phyloP scores from a whole-genome alignment of 1,140 invertebrate genomes.

The Mactra quadrangularis region DNA sequence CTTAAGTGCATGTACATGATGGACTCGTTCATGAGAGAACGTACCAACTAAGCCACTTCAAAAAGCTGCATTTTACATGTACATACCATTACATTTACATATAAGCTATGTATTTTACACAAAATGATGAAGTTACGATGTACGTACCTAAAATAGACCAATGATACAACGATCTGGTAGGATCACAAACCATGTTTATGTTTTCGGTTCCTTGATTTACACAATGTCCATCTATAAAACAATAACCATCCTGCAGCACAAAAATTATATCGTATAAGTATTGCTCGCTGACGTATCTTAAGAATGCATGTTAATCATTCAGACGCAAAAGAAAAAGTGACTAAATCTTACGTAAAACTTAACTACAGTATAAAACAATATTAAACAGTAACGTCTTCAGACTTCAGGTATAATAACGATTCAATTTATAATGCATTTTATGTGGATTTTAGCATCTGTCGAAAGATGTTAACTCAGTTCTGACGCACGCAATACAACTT shows the following conservation, averaged over 20 bases:
- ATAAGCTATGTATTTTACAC: not conserved
- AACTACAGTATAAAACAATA: not conserved
- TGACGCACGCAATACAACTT: too few species aligned
- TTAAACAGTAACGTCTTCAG: not conserved
- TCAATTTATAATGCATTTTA: too few species aligned
- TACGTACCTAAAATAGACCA: not conserved
- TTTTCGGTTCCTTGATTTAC: not conserved
- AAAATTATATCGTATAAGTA: not conserved
- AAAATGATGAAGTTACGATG: not conserved
- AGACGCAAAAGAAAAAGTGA: too few species aligned
- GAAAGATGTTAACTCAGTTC: too few species aligned
- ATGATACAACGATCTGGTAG: not conserved
- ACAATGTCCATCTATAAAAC: constrained; percentile 16
- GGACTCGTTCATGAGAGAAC: too few species aligned
- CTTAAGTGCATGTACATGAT: too few species aligned
- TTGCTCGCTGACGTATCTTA: not conserved
- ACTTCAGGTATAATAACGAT: not conserved
- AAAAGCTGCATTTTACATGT: too few species aligned
- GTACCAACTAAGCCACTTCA: too few species aligned
- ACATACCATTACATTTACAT: not conserved
- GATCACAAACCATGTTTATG: not conserved
- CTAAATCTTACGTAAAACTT: too few species aligned
- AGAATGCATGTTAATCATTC: not conserved
- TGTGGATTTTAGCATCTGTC: too few species aligned
- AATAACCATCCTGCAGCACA: not conserved